Conservation (phyloP, 2,797 vertebrate species). For the Gallirallus australis region DNA sequence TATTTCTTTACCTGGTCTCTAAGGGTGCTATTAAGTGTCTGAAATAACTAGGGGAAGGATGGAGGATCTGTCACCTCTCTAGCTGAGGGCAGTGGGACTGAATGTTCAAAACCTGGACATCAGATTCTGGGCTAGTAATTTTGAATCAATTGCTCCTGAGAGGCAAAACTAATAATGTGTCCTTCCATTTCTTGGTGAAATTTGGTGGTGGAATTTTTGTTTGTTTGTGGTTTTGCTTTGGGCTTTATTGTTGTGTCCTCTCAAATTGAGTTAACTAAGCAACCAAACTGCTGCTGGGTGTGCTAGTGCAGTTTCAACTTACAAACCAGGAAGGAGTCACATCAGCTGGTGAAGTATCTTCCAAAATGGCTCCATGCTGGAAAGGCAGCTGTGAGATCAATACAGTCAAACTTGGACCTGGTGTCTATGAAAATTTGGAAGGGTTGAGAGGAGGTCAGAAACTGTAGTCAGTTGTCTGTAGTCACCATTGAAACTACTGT, state of each 20-base stretch:
- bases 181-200: background rate
- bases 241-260: background rate
- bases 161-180: background rate
- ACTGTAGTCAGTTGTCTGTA: background rate
- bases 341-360: conserved; percentile 1
- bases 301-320: conserved; percentile 37
- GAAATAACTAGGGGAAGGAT: background rate
- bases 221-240: background rate
- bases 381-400: conserved; percentile 36
- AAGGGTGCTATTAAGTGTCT: background rate
- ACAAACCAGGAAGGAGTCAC: background rate
- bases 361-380: background rate
- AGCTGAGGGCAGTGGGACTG: background rate
- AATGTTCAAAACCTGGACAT: background rate
- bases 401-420: conserved; percentile 2
- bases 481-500: background rate
- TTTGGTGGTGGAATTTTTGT: background rate
- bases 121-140: background rate
- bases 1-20: background rate
- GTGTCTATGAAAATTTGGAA: background rate
- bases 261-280: background rate
- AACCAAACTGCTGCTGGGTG: background rate
- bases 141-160: background rate
- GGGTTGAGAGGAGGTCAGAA: background rate
- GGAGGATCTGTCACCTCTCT: background rate